Evolutionary conservation across 2,113 vertebrate species (phyloP).

Genomic region (Brienomyrus brachyistius): DNA sequence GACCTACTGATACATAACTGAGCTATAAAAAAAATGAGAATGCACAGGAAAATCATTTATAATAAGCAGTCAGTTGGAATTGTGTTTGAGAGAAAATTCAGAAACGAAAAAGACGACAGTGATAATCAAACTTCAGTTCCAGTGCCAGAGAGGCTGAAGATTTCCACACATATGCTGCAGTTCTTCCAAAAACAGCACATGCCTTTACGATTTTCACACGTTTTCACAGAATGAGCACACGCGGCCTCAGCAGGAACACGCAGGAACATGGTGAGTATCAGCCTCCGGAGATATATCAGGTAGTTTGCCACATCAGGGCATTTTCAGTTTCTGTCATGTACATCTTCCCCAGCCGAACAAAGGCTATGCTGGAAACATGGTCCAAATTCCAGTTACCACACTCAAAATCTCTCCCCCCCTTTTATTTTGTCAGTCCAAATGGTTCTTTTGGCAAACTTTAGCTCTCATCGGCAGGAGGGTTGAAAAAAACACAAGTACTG

Average conservation of each 20-base stretch:
- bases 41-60: background rate
- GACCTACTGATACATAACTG: background rate
- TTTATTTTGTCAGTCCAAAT: background rate
- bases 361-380: background rate
- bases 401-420: background rate
- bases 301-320: constrained; percentile 1
- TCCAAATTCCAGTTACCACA: background rate
- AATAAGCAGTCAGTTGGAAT: background rate
- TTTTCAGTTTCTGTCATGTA: background rate
- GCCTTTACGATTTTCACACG: background rate
- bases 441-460: background rate
- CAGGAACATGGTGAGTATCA: background rate
- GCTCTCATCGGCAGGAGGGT: background rate
- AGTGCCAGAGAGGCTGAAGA: background rate
- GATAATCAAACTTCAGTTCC: background rate
- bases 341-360: background rate
- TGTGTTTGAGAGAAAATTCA: background rate
- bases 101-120: background rate
- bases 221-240: background rate
- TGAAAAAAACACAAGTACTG: background rate
- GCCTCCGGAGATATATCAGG: background rate
- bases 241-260: background rate
- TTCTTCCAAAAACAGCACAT: background rate
- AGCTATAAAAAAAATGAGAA: background rate
- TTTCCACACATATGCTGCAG: background rate